phyloP scores from a whole-genome alignment of 2,888 invertebrate genomes.

The Mimumesa dahlbomi region DNA sequence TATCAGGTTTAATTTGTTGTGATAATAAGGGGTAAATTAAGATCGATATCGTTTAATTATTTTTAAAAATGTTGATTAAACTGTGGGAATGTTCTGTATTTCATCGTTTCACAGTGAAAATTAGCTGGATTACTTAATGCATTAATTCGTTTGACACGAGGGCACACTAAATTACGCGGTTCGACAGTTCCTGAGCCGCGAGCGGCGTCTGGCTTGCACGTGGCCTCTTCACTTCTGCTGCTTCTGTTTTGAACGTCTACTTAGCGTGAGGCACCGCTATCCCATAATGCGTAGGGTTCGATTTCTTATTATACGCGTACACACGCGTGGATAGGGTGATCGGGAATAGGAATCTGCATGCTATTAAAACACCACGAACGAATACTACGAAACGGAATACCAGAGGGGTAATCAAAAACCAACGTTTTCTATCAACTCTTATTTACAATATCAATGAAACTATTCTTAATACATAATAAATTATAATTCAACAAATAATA shows the following conservation, averaged over 20 bases:
- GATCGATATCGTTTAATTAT: too few species aligned
- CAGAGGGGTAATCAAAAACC: too few species aligned
- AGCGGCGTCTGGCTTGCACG: conserved; percentile 71
- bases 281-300: conserved; percentile 53
- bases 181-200: conserved; percentile 76
- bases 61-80: not conserved
- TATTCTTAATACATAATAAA: too few species aligned
- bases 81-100: not conserved
- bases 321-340: not conserved
- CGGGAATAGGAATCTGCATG: conserved; percentile 16
- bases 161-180: conserved; percentile 71
- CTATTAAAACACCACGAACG: too few species aligned
- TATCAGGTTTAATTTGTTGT: too few species aligned
- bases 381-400: too few species aligned
- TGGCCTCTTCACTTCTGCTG: conserved; percentile 69
- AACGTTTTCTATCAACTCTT: too few species aligned
- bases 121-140: conserved; percentile 57
- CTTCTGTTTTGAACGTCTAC: conserved; percentile 74
- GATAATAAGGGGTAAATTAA: too few species aligned
- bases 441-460: too few species aligned
- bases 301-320: conserved; percentile 59
- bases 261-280: conserved; percentile 61
- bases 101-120: not conserved
- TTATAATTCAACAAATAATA: too few species aligned
- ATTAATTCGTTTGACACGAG: conserved; percentile 68